A percentile compares a stretch with the other conserved stretches of the same genome.
Evolutionary conservation across 2,888 invertebrate genomes (phyloP).

Genomic region (Choreutis nemorana): DNA sequence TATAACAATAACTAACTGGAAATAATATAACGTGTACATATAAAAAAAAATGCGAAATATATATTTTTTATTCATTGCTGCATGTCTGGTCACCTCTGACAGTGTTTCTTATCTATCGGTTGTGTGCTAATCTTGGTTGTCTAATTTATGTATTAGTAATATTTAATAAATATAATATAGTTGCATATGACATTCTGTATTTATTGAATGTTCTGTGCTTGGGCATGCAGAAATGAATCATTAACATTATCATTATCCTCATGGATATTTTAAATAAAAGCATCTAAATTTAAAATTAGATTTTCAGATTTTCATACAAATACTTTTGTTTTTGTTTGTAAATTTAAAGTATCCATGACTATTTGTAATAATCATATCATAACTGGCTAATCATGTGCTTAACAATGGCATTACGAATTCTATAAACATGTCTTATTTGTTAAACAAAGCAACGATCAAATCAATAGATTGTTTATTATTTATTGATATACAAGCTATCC

Average conservation of each 20-base stretch:
- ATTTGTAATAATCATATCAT: constrained; percentile 41
- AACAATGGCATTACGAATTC: constrained; percentile 55
- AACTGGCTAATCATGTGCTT: constrained; percentile 44
- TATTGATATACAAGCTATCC: too few species aligned
- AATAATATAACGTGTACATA: constrained; percentile 10
- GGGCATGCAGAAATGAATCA: constrained; percentile 64
- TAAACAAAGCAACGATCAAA: too few species aligned
- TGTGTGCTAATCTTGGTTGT: too few species aligned
- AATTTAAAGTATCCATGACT: constrained; percentile 34
- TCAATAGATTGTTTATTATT: too few species aligned
- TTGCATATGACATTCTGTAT: constrained; percentile 41
- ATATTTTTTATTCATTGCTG: constrained; percentile 40
- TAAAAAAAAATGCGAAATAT: constrained; percentile 9
- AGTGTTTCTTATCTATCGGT: constrained; percentile 23
- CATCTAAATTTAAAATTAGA: constrained; percentile 4
- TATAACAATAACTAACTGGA: constrained; percentile 2
- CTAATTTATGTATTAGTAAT: too few species aligned
- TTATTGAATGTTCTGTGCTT: constrained; percentile 52
- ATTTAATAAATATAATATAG: too few species aligned
- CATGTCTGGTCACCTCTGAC: constrained; percentile 62
- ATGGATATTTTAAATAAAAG: constrained; percentile 28
- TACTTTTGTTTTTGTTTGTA: constrained; percentile 5
- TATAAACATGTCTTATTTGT: too few species aligned
- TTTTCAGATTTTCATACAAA: constrained; percentile 7
- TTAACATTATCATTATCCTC: constrained; percentile 31